Conservation (phyloP, 2,113 vertebrate genomes). For the Platycercus adscitus region DNA sequence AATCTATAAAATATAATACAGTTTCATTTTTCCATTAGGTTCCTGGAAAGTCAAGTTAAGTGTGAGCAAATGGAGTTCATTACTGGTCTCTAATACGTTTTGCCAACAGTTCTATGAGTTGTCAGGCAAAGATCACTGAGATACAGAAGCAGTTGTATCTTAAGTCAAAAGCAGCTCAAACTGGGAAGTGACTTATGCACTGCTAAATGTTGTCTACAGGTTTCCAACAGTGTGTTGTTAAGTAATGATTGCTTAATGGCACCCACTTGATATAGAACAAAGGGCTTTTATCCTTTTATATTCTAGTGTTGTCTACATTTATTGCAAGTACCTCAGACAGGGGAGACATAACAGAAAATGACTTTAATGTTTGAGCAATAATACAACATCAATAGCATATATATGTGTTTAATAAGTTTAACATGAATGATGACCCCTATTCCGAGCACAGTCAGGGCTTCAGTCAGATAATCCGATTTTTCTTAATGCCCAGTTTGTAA, state of each 20-base stretch:
- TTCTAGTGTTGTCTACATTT: background rate
- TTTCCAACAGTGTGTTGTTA: background rate
- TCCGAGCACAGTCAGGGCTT: background rate
- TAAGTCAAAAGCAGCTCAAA: background rate
- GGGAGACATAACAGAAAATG: background rate
- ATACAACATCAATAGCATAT: rapidly evolving
- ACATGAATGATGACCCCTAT: background rate
- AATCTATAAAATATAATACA: background rate
- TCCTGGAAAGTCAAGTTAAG: background rate
- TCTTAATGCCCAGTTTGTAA: background rate
- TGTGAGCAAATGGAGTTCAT: background rate
- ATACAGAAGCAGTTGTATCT: background rate
- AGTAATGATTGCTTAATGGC: background rate
- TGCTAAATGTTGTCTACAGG: background rate
- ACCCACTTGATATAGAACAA: background rate
- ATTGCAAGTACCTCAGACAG: background rate
- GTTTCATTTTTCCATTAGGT: background rate
- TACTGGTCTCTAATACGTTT: background rate
- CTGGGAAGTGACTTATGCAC: background rate
- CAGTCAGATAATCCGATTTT: background rate
- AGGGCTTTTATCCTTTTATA: background rate
- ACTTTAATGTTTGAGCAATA: background rate
- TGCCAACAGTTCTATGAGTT: background rate
- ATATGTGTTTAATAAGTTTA: background rate
- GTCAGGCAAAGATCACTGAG: background rate